Evolutionary conservation across 2,113 vertebrate species (phyloP).

Genomic region (Machaerirhynchus nigripectus): DNA sequence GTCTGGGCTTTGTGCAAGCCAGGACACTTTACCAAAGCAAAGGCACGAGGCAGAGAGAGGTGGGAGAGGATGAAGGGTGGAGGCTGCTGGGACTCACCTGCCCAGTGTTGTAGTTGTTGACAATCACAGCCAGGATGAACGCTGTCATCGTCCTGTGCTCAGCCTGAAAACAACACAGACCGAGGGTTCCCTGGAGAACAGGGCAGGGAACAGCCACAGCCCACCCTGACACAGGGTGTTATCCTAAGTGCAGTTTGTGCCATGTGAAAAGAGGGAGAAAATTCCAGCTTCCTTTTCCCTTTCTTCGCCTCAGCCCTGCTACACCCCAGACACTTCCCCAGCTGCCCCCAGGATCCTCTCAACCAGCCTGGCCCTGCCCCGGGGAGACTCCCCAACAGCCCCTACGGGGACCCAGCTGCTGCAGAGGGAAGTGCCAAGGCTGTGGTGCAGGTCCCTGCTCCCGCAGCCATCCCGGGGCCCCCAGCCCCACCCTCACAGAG

Average conservation of each 20-base stretch:
- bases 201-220: not conserved
- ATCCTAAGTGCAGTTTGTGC: not conserved
- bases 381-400: not conserved
- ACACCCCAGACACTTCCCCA: not conserved
- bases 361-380: not conserved
- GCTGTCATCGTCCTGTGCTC: constrained; percentile 98
- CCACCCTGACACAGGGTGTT: fast-evolving
- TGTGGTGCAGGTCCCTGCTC: not conserved
- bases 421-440: not conserved
- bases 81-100: constrained; percentile 76
- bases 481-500: not conserved
- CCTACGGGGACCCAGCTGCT: not conserved
- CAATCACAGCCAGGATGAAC: constrained; percentile 96
- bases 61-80: not conserved
- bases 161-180: constrained; percentile 75
- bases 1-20: not conserved
- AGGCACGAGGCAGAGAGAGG: not conserved
- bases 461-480: not conserved
- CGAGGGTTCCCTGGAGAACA: not conserved
- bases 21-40: not conserved
- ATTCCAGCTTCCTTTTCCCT: not conserved
- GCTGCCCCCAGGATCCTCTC: not conserved
- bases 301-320: not conserved
- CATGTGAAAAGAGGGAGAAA: fast-evolving
- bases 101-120: constrained; percentile 94